Evolutionary conservation across 1,140 invertebrate genomes (phyloP).

Genomic region (Papilio xuthus): DNA sequence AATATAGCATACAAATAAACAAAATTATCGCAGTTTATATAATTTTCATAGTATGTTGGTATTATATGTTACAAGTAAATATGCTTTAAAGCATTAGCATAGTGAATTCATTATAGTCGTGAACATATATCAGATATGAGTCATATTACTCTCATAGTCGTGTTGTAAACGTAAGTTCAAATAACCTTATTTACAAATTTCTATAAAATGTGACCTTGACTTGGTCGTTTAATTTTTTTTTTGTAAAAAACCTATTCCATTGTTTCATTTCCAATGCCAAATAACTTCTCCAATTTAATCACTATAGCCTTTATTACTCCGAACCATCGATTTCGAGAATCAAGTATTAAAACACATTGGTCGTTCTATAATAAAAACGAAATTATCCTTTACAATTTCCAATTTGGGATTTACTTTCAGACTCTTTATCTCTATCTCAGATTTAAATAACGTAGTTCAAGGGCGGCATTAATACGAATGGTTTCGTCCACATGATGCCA

Average conservation of each 20-base stretch:
- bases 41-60: background rate
- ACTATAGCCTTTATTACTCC: background rate
- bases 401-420: background rate
- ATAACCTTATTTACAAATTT: background rate
- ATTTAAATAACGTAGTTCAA: background rate
- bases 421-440: background rate
- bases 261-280: no score
- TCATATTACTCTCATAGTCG: background rate
- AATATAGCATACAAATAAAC: no score
- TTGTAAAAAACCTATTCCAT: background rate
- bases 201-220: background rate
- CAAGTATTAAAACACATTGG: background rate
- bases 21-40: background rate
- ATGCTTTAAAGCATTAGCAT: background rate
- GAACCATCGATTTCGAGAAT: background rate
- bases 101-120: slow-evolving; percentile 12
- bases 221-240: background rate
- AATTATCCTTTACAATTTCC: background rate
- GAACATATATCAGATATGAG: background rate
- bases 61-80: background rate
- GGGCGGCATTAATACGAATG: background rate
- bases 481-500: background rate
- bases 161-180: background rate
- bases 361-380: background rate
- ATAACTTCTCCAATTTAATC: no score